Evolutionary conservation across 2,797 vertebrate genomes (phyloP), one percentile per base, ranked within the genome.

Genomic region (Enteromius anoplus): DNA sequence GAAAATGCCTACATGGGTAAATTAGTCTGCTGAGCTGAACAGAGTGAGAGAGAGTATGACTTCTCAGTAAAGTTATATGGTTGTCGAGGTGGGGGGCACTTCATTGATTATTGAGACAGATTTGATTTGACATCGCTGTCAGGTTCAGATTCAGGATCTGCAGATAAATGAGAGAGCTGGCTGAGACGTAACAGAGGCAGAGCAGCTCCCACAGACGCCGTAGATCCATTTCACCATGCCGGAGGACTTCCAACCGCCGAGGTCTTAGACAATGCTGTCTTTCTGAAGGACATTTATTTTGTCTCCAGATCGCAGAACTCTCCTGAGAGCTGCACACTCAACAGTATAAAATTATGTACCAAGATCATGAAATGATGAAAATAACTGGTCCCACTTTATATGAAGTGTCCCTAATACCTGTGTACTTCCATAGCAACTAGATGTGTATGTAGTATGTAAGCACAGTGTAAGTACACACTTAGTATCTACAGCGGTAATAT

Each of bases 141-240:
- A 85, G 91, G 86, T 87, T 83, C 84, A 83, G 37, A 93, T 88
- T 78, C 34, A 91, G 83, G 90, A 85, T 82, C 64, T 83, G 71
- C 55, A 91, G 91, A 93, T 90, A 91, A 91, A 87, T 85, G 88
- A 89, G 90, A 91, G 65, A 71, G 60, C 37, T 80, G 55, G 9
- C 42, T 49, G 60, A 77, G 72, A 81, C 69, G 70, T 45, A 80
- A 82, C 79, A 55, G 80, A 79, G 64, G 77, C 66, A 77, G 58
- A 83, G 51, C 72, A 83, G 76, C 75, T 80, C 71, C 77, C 71
- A 3, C 34, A 10, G 26, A 45, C n/a, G 29, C 66, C 49, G 40
- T 75, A 26, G 29, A 72, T 80, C 19, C 34, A 62, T 72, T 69
- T 37, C 49, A 51, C 66, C 9, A 21, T 34, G 73, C 75, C 76